phyloP scores from a whole-genome alignment of 2,888 invertebrate species.

The Galerucella calmariensis region DNA sequence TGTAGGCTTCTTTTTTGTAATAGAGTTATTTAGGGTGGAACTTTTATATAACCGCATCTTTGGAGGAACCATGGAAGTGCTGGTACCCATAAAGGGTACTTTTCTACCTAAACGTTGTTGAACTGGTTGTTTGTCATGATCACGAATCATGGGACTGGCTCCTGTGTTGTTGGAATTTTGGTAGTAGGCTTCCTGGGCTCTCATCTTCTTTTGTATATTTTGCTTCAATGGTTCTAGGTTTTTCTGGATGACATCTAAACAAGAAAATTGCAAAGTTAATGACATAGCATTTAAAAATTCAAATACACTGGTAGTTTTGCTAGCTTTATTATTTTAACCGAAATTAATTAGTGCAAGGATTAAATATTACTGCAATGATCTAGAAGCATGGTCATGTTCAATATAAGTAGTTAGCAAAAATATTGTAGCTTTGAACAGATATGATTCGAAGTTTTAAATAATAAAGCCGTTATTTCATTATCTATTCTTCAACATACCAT shows the following conservation, averaged over 20 bases:
- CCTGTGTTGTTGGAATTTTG: constrained; percentile 37
- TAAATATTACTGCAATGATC: too few species aligned
- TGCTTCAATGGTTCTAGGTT: constrained; percentile 47
- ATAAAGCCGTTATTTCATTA: not conserved
- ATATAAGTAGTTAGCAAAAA: too few species aligned
- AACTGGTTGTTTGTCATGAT: constrained; percentile 44
- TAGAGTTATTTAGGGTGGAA: constrained; percentile 26
- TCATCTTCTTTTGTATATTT: constrained; percentile 47
- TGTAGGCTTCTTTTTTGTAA: constrained; percentile 7
- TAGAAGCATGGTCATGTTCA: too few species aligned
- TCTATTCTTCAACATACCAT: not conserved
- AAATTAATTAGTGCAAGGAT: too few species aligned
- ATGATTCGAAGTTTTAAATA: too few species aligned
- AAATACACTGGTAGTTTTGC: too few species aligned
- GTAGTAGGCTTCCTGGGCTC: constrained; percentile 52
- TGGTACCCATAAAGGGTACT: constrained; percentile 46
- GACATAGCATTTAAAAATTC: not conserved
- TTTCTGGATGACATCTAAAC: constrained; percentile 41
- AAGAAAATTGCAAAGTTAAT: constrained; percentile 3
- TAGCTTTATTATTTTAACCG: too few species aligned
- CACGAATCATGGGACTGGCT: constrained; percentile 46
- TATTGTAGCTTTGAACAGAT: too few species aligned
- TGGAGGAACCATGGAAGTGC: constrained; percentile 44
- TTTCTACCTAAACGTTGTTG: constrained; percentile 50
- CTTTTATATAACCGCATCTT: constrained; percentile 35